Evolutionary conservation across 2,113 vertebrate species (phyloP).

Genomic region (Cheilinus undulatus): DNA sequence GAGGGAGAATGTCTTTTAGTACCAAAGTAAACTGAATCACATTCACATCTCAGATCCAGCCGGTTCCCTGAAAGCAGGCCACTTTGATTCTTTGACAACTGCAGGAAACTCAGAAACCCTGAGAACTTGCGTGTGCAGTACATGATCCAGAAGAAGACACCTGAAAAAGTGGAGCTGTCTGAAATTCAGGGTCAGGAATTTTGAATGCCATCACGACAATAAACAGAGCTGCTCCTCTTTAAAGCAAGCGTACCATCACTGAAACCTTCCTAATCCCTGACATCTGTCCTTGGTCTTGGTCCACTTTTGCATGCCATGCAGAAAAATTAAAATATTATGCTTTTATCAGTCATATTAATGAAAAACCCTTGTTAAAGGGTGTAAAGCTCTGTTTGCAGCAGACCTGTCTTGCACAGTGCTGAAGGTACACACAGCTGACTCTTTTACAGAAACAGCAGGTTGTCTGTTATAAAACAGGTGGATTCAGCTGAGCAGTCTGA

Average conservation of each 20-base stretch:
- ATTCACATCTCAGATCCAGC: not conserved
- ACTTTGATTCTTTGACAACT: not conserved
- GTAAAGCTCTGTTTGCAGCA: no score
- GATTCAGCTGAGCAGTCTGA: constrained; percentile 31
- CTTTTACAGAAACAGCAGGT: not conserved
- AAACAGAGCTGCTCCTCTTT: no score
- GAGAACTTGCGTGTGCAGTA: not conserved
- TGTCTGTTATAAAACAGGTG: constrained; percentile 41
- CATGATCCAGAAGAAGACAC: not conserved
- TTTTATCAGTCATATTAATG: no score
- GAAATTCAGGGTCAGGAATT: no score
- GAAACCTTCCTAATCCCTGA: no score
- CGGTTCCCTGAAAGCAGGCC: not conserved
- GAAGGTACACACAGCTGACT: constrained; percentile 1
- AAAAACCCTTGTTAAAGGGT: no score
- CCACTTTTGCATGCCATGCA: no score
- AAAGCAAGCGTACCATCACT: no score
- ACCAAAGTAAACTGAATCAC: constrained; percentile 2
- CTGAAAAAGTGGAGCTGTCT: no score
- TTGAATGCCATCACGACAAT: no score
- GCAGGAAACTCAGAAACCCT: not conserved
- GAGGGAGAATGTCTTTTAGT: not conserved
- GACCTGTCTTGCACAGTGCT: not conserved
- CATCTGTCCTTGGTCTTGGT: no score
- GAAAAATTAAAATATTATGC: not conserved